These are phyloP conservation scores for Macrosteles quadrilineatus DNA, from an alignment of 1,140 invertebrate genomes.

Conservation along the genomic window DNA sequence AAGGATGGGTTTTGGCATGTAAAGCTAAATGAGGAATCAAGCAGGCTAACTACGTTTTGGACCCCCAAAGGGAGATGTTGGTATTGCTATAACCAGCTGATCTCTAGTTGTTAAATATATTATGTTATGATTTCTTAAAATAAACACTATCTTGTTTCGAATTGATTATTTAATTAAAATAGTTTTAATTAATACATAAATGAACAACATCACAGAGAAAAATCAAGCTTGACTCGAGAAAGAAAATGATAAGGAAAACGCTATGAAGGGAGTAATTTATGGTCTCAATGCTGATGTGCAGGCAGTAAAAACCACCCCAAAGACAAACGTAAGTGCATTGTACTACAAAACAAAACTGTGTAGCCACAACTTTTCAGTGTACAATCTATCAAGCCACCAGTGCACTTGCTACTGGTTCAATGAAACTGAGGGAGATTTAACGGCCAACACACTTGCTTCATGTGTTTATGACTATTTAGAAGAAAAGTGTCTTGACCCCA, in stretches of 20 bases:
- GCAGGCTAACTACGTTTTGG: too few relatives aligned
- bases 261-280: neutral
- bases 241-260: neutral
- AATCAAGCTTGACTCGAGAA: conserved; percentile 22
- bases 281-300: conserved; percentile 36
- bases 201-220: conserved; percentile 8
- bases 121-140: too few relatives aligned
- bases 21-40: too few relatives aligned
- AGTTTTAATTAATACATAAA: too few relatives aligned
- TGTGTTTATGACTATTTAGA: conserved; percentile 46
- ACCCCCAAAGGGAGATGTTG: too few relatives aligned
- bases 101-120: too few relatives aligned
- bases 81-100: too few relatives aligned
- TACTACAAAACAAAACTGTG: conserved; percentile 46
- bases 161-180: too few relatives aligned
- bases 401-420: conserved; percentile 49
- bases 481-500: neutral
- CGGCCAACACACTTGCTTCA: conserved; percentile 48
- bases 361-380: conserved; percentile 45
- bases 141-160: too few relatives aligned
- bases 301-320: conserved; percentile 38
- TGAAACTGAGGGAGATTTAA: conserved; percentile 48
- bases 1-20: too few relatives aligned
- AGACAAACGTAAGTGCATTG: conserved; percentile 40
- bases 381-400: conserved; percentile 32